phyloP scores from a whole-genome alignment of 2,113 vertebrate genomes.

The Cyanocitta stelleri region DNA sequence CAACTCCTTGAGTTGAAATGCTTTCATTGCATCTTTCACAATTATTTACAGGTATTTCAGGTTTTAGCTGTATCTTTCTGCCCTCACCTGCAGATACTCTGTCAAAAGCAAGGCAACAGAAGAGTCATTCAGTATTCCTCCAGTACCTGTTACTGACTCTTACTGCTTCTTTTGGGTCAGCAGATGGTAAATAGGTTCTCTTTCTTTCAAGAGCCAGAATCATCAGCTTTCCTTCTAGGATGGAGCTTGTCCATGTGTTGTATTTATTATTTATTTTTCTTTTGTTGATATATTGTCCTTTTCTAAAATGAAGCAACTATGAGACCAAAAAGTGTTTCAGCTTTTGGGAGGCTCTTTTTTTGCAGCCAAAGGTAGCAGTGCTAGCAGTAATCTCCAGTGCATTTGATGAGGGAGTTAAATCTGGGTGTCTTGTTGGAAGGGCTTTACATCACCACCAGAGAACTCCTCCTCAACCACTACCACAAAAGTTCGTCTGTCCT shows the following conservation, averaged over 20 bases:
- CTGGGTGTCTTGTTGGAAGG: neutral
- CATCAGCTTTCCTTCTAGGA: neutral
- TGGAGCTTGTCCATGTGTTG: neutral
- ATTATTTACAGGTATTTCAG: conserved; percentile 7
- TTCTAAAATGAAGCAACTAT: neutral
- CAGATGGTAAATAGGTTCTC: neutral
- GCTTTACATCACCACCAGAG: neutral
- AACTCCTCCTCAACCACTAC: neutral
- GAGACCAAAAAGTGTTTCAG: neutral
- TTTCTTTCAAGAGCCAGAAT: neutral
- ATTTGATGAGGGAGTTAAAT: neutral
- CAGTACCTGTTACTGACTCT: neutral
- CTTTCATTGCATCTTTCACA: neutral
- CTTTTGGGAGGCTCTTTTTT: neutral
- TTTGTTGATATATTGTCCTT: neutral
- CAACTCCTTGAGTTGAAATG: neutral
- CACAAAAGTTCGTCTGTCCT: neutral
- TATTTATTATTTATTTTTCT: neutral
- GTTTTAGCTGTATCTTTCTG: neutral
- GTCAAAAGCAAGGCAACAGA: neutral
- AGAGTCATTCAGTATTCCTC: neutral
- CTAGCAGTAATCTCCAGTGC: neutral
- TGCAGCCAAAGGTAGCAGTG: neutral
- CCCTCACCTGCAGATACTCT: neutral
- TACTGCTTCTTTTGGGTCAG: neutral